Percentiles rank a stretch among this genome's conserved stretches.
phyloP scores from a whole-genome alignment of 2,797 vertebrate species.

The Tarsius wallacei region DNA sequence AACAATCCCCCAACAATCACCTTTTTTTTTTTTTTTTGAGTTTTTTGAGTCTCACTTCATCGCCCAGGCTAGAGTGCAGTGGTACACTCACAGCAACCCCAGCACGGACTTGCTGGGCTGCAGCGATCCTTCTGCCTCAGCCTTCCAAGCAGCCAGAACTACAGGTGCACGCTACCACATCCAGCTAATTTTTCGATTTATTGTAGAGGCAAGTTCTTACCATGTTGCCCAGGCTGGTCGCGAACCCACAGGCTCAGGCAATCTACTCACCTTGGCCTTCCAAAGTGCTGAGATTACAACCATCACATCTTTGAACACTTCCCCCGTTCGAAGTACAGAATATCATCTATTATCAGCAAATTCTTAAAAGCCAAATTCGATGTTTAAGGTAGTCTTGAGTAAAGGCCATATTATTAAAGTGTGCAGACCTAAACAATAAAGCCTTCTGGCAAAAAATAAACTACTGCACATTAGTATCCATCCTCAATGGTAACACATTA shows the following conservation, averaged over 20 bases:
- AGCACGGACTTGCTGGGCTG: too few species aligned
- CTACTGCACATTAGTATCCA: not conserved
- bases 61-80: too few species aligned
- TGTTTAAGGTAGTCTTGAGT: constrained; percentile 56
- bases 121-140: too few species aligned
- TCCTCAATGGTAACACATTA: not conserved
- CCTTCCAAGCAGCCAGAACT: too few species aligned
- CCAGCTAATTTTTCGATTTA: too few species aligned
- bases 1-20: constrained; percentile 85
- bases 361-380: constrained; percentile 74
- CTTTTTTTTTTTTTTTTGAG: constrained; percentile 81
- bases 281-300: not conserved
- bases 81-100: too few species aligned
- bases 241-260: too few species aligned
- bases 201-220: too few species aligned
- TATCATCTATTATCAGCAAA: constrained; percentile 85
- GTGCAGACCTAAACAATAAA: constrained; percentile 24
- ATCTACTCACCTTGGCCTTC: too few species aligned
- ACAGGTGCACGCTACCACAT: too few species aligned
- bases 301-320: constrained; percentile 86
- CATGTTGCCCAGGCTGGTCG: too few species aligned
- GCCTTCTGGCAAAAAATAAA: constrained; percentile 3
- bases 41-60: too few species aligned
- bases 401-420: constrained; percentile 66
- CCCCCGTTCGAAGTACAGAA: constrained; percentile 85